Base-by-base conservation (phyloP, 2,113 vertebrate genomes). In the Myiopsitta monachus region DNA sequence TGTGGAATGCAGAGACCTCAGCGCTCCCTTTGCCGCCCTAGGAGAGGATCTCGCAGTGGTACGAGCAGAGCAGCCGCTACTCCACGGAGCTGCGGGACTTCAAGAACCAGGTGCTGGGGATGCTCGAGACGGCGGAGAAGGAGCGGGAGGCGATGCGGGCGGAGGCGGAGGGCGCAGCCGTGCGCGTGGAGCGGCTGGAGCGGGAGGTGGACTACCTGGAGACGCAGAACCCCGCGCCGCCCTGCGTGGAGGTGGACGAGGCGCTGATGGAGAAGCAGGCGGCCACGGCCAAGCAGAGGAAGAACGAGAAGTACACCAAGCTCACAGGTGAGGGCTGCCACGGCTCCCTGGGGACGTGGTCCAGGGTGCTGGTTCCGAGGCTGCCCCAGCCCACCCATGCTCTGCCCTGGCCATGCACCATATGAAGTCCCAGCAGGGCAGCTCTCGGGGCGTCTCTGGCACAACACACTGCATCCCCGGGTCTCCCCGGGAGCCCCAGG, bases 21-120 rank as follows among this genome's bases (percentile, higher is more conserved):
- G 33, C 14, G 79, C 59, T 55, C 31, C 41, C 74, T 61, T 6
- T 83, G 51, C 66, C 18, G 0, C 41, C 16, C 16, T 93, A 99
- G 99, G 99, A 99, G 66, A 98, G 99, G 36, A 99, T 99, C 97
- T 97, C 98, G 3, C 96, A 99, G 86, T 99, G 99, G 98, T 98
- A 99, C 5, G 98, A 99, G 28, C 99, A 99, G 81, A 98, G 98
- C 39, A 98, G 97, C 75, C 99, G 98, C 51, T 99, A 99, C 87
- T 98, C 98, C 72, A 97, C 98, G 1, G 99, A 99, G 95, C 97
- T 99, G 94, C 97, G 98, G 68, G 98, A 99, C 87, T 99, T 99
- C 96, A 98, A 98, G 94, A 99, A 99, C 97, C 98, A 98, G 69
- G 98, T 99, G 18, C 88, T 98, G 44, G 98, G 98, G 11, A 96